A percentile compares a stretch with the other conserved stretches of the same genome.
Evolutionary conservation across 2,888 invertebrate species (phyloP).

Genomic region (Schizotus pectinicornis): DNA sequence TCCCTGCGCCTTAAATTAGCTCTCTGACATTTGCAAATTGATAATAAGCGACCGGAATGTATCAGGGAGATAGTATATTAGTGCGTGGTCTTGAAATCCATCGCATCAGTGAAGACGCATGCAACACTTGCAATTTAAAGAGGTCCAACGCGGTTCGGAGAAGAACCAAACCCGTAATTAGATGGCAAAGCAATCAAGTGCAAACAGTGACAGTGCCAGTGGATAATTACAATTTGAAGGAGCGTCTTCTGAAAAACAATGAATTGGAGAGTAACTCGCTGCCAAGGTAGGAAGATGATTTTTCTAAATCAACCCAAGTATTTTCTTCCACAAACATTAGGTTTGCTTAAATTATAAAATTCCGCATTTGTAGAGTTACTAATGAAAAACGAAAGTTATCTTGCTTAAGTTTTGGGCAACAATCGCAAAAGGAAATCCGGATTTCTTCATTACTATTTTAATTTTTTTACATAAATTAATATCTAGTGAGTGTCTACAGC

Average conservation of each 20-base stretch:
- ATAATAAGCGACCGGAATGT: neutral
- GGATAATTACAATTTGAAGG: neutral
- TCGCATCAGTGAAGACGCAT: neutral
- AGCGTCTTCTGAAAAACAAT: neutral
- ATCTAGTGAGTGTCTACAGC: too few species aligned
- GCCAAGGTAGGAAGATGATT: neutral
- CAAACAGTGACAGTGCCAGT: neutral
- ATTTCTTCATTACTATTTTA: too few species aligned
- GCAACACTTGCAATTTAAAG: neutral
- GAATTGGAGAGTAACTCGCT: neutral
- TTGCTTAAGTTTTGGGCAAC: too few species aligned
- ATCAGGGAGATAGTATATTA: neutral
- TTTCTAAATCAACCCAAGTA: too few species aligned
- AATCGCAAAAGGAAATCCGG: too few species aligned
- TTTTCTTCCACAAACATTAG: too few species aligned
- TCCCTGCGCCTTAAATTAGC: neutral
- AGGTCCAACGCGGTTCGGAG: conserved; percentile 1
- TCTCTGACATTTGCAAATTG: neutral
- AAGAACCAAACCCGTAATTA: neutral
- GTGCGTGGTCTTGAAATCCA: neutral
- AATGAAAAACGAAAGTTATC: too few species aligned
- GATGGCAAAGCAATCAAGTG: neutral
- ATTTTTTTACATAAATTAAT: too few species aligned
- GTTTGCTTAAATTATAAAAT: too few species aligned
- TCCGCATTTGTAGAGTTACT: neutral